A percentile compares a stretch with the other conserved stretches of the same genome.
phyloP scores from a whole-genome alignment of 2,113 vertebrate genomes.

The Cheilinus undulatus region DNA sequence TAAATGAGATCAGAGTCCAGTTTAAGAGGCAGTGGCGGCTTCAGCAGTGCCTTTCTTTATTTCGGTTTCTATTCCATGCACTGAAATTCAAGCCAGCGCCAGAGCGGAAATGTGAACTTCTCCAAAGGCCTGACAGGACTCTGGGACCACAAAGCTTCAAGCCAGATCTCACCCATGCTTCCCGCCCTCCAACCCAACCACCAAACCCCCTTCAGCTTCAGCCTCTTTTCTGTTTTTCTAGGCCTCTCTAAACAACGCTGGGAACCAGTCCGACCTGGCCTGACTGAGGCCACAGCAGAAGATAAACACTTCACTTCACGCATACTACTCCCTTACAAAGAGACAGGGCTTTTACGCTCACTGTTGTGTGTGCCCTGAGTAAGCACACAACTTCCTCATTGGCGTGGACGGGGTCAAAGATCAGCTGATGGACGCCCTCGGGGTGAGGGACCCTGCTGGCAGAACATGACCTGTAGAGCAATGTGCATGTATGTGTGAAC shows the following conservation, averaged over 20 bases:
- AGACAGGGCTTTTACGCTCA: constrained; percentile 37
- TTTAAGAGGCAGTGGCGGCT: not conserved
- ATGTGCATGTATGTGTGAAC: constrained; percentile 9
- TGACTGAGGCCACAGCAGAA: constrained; percentile 79
- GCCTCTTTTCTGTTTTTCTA: constrained; percentile 75
- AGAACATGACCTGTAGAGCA: not conserved
- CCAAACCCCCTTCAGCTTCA: constrained; percentile 21
- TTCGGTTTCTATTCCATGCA: not conserved
- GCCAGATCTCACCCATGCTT: constrained; percentile 13
- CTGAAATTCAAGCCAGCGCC: not conserved
- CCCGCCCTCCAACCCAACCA: constrained; percentile 42
- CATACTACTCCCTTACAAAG: constrained; percentile 79
- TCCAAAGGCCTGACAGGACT: constrained; percentile 1
- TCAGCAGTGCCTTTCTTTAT: not conserved
- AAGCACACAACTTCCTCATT: constrained; percentile 68
- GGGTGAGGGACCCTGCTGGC: constrained; percentile 43
- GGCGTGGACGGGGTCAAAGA: constrained; percentile 57
- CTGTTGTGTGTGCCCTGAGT: constrained; percentile 43
- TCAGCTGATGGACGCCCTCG: constrained; percentile 40
- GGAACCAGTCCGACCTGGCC: constrained; percentile 79
- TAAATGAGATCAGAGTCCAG: constrained; percentile 59
- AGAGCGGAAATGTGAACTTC: not conserved
- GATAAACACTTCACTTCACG: constrained; percentile 81
- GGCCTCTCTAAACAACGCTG: constrained; percentile 78
- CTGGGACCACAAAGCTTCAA: not conserved